These are phyloP conservation scores for Equus przewalskii DNA, from an alignment of 2,113 vertebrate genomes.

Conservation along the genomic window DNA sequence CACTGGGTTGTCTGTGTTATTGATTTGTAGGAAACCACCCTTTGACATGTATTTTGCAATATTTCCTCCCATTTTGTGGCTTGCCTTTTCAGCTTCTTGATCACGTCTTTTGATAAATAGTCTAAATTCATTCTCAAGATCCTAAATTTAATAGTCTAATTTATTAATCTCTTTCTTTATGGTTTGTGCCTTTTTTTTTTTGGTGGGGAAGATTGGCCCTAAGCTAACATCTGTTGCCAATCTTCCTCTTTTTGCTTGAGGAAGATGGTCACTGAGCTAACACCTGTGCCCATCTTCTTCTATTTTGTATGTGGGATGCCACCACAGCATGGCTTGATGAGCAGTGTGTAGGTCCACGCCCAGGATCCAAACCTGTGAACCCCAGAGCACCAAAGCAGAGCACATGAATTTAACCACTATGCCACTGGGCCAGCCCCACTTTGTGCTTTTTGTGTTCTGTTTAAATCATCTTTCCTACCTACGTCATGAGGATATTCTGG, in stretches of 20 bases:
- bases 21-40: constrained; percentile 12
- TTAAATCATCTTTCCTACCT: constrained; percentile 8
- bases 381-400: too few species aligned
- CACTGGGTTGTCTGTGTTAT: not conserved
- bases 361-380: too few species aligned
- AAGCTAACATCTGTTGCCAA: too few species aligned
- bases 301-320: too few species aligned
- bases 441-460: constrained; percentile 33
- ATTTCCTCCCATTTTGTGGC: not conserved
- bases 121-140: constrained; percentile 17
- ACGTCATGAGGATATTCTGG: not conserved
- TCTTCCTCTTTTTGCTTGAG: too few species aligned
- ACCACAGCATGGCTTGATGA: too few species aligned
- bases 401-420: too few species aligned
- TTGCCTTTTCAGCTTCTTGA: constrained; percentile 27
- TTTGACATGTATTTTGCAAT: not conserved
- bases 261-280: too few species aligned
- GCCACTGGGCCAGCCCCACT: not conserved
- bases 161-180: constrained; percentile 18
- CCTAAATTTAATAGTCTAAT: not conserved
- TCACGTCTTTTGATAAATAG: not conserved
- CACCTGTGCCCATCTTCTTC: too few species aligned
- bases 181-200: constrained; percentile 17
- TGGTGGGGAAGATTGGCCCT: too few species aligned
- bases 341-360: too few species aligned